Conservation (phyloP, 2,888 invertebrate genomes). For the Rhamnusium bicolor region DNA sequence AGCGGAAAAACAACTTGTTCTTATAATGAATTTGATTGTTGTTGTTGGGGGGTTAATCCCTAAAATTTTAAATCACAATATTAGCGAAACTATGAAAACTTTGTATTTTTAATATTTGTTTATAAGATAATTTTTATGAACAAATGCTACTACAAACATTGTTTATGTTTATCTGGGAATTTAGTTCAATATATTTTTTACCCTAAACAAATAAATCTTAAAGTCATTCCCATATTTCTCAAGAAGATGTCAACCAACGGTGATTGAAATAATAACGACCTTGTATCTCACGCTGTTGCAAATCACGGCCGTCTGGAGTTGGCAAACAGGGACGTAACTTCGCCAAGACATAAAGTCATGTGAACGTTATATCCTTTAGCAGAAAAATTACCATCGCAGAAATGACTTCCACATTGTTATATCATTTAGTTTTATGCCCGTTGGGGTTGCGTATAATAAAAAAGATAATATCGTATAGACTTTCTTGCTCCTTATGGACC, state of each 20-base stretch:
- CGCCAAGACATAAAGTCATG: neutral
- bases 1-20: too few species aligned
- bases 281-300: conserved; percentile 9
- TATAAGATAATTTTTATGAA: too few species aligned
- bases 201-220: conserved; percentile 3
- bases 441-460: conserved; percentile 3
- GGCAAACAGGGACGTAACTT: conserved; percentile 15
- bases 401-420: conserved; percentile 14
- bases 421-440: conserved; percentile 4
- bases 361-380: conserved; percentile 2
- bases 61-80: too few species aligned
- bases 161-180: neutral
- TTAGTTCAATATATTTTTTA: neutral
- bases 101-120: too few species aligned
- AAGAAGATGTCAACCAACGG: conserved; percentile 6
- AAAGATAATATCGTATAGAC: neutral
- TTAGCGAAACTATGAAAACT: too few species aligned
- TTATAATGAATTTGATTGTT: too few species aligned
- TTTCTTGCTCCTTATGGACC: neutral
- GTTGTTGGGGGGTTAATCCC: too few species aligned
- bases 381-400: conserved; percentile 17
- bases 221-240: conserved; percentile 7
- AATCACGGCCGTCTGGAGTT: neutral
- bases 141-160: neutral
- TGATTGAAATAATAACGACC: conserved; percentile 33